These are phyloP conservation scores for Brienomyrus longianalis DNA, from an alignment of 2,113 vertebrate species.

Conservation along the genomic window DNA sequence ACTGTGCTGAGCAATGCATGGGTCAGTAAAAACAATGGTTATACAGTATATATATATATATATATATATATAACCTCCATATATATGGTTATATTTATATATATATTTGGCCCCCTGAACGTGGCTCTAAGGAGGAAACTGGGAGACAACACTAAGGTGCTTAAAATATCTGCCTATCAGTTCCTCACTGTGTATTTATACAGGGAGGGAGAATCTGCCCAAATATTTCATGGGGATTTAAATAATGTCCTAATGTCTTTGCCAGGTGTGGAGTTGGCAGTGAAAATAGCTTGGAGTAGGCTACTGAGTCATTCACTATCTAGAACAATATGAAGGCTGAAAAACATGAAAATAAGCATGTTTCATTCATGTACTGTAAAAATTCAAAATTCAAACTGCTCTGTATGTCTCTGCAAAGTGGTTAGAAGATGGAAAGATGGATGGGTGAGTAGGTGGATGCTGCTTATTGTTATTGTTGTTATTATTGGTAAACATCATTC, in stretches of 20 bases:
- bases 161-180: neutral
- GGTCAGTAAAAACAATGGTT: neutral
- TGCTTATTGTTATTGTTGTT: neutral
- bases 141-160: neutral
- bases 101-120: neutral
- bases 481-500: neutral
- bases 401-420: neutral
- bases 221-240: conserved; percentile 23
- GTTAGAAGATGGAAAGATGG: neutral
- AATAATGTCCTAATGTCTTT: neutral
- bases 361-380: neutral
- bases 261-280: neutral
- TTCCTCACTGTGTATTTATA: neutral
- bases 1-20: neutral
- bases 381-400: neutral
- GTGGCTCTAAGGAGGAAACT: neutral
- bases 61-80: neutral
- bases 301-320: neutral
- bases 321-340: neutral
- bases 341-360: neutral
- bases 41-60: too few species aligned
- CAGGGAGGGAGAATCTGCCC: neutral
- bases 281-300: neutral
- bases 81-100: too few species aligned
- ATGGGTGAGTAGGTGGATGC: neutral